phyloP scores from a whole-genome alignment of 2,113 vertebrate genomes.

The Gavia stellata region DNA sequence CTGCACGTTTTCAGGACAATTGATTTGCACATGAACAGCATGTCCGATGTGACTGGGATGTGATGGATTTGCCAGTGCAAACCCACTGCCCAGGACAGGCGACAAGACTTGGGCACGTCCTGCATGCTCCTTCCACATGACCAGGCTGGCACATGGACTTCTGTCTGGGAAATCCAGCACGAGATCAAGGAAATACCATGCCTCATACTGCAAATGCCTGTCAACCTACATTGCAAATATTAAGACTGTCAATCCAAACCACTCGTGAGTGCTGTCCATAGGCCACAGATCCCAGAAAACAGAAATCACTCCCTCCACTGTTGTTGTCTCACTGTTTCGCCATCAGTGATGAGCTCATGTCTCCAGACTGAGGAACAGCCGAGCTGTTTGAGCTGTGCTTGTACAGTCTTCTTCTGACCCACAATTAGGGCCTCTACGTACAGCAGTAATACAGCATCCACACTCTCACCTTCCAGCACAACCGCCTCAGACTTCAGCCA shows the following conservation, averaged over 20 bases:
- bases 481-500: not conserved
- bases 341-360: not conserved
- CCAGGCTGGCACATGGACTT: not conserved
- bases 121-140: not conserved
- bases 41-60: too few species aligned
- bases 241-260: not conserved
- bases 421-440: fast-evolving
- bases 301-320: not conserved
- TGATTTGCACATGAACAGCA: not conserved
- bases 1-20: not conserved
- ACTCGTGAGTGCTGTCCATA: not conserved
- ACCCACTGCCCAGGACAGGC: not conserved
- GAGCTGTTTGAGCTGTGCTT: not conserved
- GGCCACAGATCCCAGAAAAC: not conserved
- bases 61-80: not conserved
- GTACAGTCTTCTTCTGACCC: not conserved
- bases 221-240: not conserved
- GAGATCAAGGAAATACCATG: not conserved
- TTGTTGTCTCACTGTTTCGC: not conserved
- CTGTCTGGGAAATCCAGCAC: not conserved
- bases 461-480: not conserved
- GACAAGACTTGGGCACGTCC: not conserved
- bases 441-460: not conserved
- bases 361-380: not conserved
- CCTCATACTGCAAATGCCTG: not conserved